These are phyloP conservation scores for Parthenolecanium corni DNA, from an alignment of 2,888 invertebrate species.

Conservation along the genomic window DNA sequence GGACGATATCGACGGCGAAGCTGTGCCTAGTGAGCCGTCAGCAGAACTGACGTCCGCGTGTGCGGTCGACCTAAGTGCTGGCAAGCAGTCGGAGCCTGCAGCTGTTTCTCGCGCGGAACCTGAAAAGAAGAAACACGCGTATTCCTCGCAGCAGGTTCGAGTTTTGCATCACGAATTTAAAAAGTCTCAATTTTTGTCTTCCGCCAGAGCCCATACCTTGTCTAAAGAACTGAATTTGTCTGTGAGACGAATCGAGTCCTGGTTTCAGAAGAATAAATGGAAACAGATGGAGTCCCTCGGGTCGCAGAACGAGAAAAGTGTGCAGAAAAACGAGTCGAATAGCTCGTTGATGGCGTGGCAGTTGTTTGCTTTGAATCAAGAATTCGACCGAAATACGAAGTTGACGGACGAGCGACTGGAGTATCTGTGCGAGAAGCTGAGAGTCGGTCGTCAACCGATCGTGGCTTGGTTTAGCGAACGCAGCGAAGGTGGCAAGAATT, in stretches of 20 bases:
- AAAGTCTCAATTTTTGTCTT: background rate
- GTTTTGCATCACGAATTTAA: constrained; percentile 3
- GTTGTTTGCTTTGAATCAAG: background rate
- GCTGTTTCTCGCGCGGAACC: background rate
- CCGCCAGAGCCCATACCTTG: background rate
- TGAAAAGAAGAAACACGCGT: constrained; percentile 3
- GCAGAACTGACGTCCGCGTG: too few species aligned
- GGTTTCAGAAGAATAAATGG: background rate
- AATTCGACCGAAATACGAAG: background rate
- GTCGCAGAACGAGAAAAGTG: background rate
- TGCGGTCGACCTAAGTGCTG: too few species aligned
- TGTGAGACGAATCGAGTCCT: background rate
- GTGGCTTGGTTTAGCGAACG: background rate
- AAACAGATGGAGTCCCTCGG: background rate
- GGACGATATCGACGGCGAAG: too few species aligned
- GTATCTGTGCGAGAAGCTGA: background rate
- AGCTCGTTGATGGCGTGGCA: background rate
- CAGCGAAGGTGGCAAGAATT: too few species aligned
- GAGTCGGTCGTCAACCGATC: background rate
- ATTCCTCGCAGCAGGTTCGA: constrained; percentile 6
- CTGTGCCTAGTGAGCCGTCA: too few species aligned
- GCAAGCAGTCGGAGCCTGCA: too few species aligned
- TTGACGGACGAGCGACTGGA: background rate
- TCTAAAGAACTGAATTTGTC: constrained; percentile 3
- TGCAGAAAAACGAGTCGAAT: background rate